Base-by-base conservation (phyloP, 2,113 vertebrate species). In the Myxocyprinus asiaticus region DNA sequence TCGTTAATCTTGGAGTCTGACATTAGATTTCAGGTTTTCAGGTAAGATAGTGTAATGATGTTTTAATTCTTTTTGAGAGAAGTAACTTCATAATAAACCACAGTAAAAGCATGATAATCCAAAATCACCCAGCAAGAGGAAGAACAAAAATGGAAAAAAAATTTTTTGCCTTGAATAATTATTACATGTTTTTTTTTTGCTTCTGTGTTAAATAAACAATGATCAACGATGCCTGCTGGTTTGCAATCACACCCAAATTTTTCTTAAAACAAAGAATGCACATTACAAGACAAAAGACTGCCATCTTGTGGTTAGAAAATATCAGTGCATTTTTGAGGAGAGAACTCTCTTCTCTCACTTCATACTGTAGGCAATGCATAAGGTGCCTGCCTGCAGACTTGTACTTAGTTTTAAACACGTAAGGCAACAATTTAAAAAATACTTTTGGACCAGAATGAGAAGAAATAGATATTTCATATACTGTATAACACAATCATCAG, bases 1-100 rank as follows among this genome's bases (percentile, higher is more conserved):
- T 73, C 47, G 69, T 84, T 78, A 78, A 74, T 81, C 69, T 78
- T 70, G 44, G 62, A 42, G 45, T 45, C 64, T 73, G 64, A 42
- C 67, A 68, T 69, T 62, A 63, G 53, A 81, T 76, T 67, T 66
- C 14, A 71, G 73, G 43, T 33, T 33, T 33, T 1, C 1, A 33
- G 1, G 22, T 33, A 33, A 33, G 22, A 33, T 33, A 33, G 22
- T 33, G 22, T 33, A 33, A 33, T 33, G 22, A 33, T 3, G 22
- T 33, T 33, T 33, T 33, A 33, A 3, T 33, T 33, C 22, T 33
- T 3, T 33, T 33, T 33, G 22, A 33, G 22, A 33, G 3, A 33
- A 33, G 22, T 33, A 33, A 33, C 22, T 33, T 33, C 22, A 33
- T 33, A 33, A 33, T 7, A 42, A 12, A 67, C 48, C 22, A 9